phyloP scores from a whole-genome alignment of 64 coral and sea anemone species.

The Stylophora pistillata region DNA sequence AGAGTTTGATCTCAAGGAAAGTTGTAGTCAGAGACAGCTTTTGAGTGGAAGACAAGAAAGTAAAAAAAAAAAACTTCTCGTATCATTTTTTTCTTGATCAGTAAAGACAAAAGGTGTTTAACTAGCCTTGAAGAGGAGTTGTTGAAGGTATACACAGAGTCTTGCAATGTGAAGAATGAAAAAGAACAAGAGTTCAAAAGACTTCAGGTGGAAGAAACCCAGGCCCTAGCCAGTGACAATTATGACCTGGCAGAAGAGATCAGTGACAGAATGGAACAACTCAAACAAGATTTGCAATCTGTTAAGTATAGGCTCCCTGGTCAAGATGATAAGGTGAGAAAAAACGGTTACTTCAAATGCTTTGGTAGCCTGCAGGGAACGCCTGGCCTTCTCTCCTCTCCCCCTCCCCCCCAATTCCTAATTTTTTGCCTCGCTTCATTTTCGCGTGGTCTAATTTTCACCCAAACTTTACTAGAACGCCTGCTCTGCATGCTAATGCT shows the following conservation, averaged over 20 bases:
- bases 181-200: slow-evolving; percentile 33
- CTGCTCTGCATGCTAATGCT: too few species aligned
- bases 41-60: not conserved
- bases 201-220: slow-evolving; percentile 35
- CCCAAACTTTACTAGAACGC: too few species aligned
- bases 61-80: not conserved
- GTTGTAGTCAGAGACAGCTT: too few species aligned
- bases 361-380: too few species aligned
- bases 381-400: too few species aligned
- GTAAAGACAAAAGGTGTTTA: slow-evolving; percentile 38
- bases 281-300: slow-evolving; percentile 36
- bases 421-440: too few species aligned
- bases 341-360: not conserved
- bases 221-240: slow-evolving; percentile 62
- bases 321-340: slow-evolving; percentile 44
- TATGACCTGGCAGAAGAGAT: slow-evolving; percentile 68
- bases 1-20: not conserved
- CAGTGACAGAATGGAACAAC: slow-evolving; percentile 39
- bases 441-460: too few species aligned
- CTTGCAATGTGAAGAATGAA: not conserved
- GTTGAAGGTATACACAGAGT: slow-evolving; percentile 27
- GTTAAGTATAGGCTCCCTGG: slow-evolving; percentile 49
- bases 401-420: too few species aligned
- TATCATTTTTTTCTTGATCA: not conserved
- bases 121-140: slow-evolving; percentile 32